phyloP scores from a whole-genome alignment of 2,797 vertebrate species.

The Loris lydekkerianus region DNA sequence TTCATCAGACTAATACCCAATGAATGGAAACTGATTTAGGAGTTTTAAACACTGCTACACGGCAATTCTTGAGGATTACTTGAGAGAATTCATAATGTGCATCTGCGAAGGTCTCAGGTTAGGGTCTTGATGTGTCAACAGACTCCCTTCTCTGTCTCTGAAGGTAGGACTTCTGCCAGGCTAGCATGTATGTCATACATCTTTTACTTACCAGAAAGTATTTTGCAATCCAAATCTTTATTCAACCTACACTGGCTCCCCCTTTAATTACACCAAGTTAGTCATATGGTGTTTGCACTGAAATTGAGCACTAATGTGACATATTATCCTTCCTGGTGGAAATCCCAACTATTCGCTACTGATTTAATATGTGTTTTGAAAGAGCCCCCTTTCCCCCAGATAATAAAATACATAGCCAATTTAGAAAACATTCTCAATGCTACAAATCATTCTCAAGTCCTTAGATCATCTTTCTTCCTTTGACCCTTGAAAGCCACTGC shows the following conservation, averaged over 20 bases:
- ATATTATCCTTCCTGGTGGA: neutral
- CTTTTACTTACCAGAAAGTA: neutral
- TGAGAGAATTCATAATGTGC: neutral
- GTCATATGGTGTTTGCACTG: neutral
- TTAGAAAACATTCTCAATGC: constrained; percentile 31
- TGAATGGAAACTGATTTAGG: neutral
- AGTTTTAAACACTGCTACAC: neutral
- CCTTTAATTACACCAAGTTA: neutral
- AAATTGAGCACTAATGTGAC: neutral
- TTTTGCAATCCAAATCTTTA: neutral
- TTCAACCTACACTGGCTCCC: neutral
- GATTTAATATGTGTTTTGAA: constrained; percentile 8
- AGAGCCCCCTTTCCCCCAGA: neutral
- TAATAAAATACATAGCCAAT: neutral
- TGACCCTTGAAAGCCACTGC: neutral
- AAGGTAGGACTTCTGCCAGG: neutral
- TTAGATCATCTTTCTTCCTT: neutral
- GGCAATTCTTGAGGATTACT: neutral
- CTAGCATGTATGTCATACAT: neutral
- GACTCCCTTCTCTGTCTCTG: neutral
- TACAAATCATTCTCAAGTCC: neutral
- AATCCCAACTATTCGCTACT: neutral
- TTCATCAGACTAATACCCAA: neutral
- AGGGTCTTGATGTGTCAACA: neutral
- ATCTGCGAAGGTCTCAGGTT: neutral